Evolutionary conservation across 2,113 vertebrate species (phyloP), one percentile per base, ranked within the genome.

Genomic region (Melanerpes aurifrons): DNA sequence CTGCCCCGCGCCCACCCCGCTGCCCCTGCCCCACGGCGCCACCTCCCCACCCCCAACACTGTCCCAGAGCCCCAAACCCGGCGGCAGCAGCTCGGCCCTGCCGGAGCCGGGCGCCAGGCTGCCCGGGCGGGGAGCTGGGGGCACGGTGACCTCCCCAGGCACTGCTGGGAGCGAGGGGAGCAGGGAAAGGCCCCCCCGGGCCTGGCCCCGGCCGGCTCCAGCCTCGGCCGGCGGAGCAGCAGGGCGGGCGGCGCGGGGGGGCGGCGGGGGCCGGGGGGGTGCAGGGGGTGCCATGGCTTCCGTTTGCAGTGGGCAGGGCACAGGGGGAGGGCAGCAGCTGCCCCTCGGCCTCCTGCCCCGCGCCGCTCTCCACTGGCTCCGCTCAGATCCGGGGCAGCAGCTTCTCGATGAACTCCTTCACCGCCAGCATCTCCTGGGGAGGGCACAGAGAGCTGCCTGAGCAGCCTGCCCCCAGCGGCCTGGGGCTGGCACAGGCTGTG

Each of bases 361-460:
- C 95, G 86, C 98, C 97, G 97, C 98, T 97, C 96, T 95, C 32
- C 84, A 95, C 69, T 77, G 89, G 94, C 96, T 96, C 94, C 89
- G 92, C 97, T 99, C 98, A 99, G 98, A 99, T 98, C 70, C 98
- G 98, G 95, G 99, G 99, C 97, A 99, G 97, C 96, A 99, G 96
- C 97, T 99, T 99, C 98, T 99, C 98, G 28, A 99, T 98, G 97
- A 99, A 99, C 85, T 99, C 98, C 98, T 99, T 99, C 98, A 99
- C 98, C 5, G 97, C 98, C 79, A 97, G 96, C 99, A 99, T 99
- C 98, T 99, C 99, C 99, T 99, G 98, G 47, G 1, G 53, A 29
- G 6, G 57, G 62, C 0, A 3, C 58, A 2, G 14, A 5, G 75
- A 43, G 26, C 0, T 1, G 89, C 50, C 26, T 0, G n/a, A 2